phyloP scores from a whole-genome alignment of 35 echinoderm and acorn worm genomes.

The Apostichopus californicus region DNA sequence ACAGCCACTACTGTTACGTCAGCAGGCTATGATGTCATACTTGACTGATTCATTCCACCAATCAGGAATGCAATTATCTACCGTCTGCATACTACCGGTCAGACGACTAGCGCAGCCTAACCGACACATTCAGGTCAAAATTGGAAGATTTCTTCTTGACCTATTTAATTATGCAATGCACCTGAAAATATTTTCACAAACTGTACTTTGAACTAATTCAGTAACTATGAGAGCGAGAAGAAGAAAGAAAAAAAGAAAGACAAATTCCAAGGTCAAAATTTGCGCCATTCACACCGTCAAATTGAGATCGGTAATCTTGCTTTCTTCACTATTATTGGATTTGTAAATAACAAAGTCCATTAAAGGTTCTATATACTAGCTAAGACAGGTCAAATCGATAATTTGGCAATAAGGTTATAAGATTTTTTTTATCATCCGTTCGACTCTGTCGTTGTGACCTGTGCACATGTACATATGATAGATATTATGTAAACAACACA shows the following conservation, averaged over 20 bases:
- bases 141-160: neutral
- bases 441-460: neutral
- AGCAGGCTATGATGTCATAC: no score
- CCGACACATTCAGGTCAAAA: neutral
- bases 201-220: neutral
- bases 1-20: no score
- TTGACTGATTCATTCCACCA: no score
- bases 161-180: neutral
- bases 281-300: neutral
- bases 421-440: neutral
- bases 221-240: neutral
- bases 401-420: neutral
- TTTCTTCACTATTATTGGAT: neutral
- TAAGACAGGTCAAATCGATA: neutral
- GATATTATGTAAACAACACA: no score
- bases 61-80: no score
- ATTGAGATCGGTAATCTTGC: neutral
- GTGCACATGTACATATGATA: neutral
- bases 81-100: no score
- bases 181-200: neutral
- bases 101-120: no score
- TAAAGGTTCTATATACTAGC: neutral
- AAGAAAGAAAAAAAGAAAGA: neutral
- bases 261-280: neutral
- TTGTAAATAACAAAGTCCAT: constrained; percentile 1